These are phyloP conservation scores for Pocillopora grandis DNA, from an alignment of 92 coral and sea anemone species.

Conservation along the genomic window DNA sequence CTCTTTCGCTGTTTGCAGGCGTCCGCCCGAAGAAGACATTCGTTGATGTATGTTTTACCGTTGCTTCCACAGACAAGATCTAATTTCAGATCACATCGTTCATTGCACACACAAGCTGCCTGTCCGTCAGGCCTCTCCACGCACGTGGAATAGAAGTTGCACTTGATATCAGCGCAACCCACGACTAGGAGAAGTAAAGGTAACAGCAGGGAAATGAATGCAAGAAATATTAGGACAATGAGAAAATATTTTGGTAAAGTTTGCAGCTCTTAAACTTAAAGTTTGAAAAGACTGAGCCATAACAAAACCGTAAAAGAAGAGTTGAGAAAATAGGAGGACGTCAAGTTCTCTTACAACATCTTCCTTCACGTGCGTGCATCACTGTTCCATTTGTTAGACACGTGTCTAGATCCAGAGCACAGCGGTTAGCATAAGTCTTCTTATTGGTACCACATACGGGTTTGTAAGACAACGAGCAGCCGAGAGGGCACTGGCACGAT, in stretches of 20 bases:
- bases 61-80: constrained; percentile 97
- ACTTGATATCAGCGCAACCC: constrained; percentile 76
- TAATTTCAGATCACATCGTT: constrained; percentile 62
- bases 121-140: constrained; percentile 76
- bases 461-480: constrained; percentile 77
- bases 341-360: constrained; percentile 74
- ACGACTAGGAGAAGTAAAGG: constrained; percentile 43
- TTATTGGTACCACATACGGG: constrained; percentile 91
- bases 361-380: constrained; percentile 62
- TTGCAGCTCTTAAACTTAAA: no score
- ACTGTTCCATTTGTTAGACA: constrained; percentile 66
- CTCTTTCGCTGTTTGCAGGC: constrained; percentile 82
- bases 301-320: neutral
- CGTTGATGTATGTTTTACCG: constrained; percentile 91
- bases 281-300: no score
- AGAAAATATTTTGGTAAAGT: neutral
- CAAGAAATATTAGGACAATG: neutral
- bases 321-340: neutral
- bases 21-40: constrained; percentile 80
- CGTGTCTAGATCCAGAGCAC: constrained; percentile 84
- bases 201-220: neutral
- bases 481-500: constrained; percentile 75
- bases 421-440: constrained; percentile 87
- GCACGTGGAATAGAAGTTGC: constrained; percentile 83
- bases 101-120: constrained; percentile 81